Conservation (phyloP, 2,888 invertebrate genomes). For the Syrphus vitripennis region DNA sequence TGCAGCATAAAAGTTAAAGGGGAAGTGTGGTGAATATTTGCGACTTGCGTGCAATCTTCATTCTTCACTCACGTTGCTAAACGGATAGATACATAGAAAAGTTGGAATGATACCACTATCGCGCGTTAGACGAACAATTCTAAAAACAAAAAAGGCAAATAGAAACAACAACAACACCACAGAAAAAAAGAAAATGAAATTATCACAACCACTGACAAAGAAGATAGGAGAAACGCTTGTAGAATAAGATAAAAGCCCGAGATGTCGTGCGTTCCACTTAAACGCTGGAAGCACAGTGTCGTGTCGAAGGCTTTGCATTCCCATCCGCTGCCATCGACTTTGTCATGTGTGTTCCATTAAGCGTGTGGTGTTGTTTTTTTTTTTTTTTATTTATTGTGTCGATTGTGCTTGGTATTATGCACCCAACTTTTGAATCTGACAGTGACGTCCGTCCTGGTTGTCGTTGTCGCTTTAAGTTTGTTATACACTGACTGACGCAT, state of each 20-base stretch:
- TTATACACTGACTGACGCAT: conserved; percentile 26
- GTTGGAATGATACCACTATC: not conserved
- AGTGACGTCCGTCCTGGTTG: conserved; percentile 38
- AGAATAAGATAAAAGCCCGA: conserved; percentile 34
- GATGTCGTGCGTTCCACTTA: conserved; percentile 69
- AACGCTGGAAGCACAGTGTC: conserved; percentile 66
- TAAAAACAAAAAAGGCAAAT: not conserved
- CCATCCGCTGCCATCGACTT: conserved; percentile 4
- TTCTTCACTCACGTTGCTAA: conserved; percentile 17
- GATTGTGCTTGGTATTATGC: conserved; percentile 36
- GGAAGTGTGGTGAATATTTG: conserved; percentile 58
- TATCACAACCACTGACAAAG: conserved; percentile 53
- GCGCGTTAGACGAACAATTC: not conserved
- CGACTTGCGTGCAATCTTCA: conserved; percentile 55
- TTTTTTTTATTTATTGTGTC: not conserved
- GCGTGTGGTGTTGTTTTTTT: not conserved
- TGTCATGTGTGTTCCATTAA: conserved; percentile 43
- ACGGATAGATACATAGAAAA: conserved; percentile 25
- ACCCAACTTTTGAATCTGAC: conserved; percentile 35
- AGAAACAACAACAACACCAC: not conserved
- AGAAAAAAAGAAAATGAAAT: conserved; percentile 30
- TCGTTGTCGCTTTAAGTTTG: conserved; percentile 4
- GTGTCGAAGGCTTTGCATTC: conserved; percentile 57
- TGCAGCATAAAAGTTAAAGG: conserved; percentile 54
- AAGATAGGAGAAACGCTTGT: conserved; percentile 40